Conservation (phyloP, 2,888 invertebrate genomes). For the Trissolcus japonicus region DNA sequence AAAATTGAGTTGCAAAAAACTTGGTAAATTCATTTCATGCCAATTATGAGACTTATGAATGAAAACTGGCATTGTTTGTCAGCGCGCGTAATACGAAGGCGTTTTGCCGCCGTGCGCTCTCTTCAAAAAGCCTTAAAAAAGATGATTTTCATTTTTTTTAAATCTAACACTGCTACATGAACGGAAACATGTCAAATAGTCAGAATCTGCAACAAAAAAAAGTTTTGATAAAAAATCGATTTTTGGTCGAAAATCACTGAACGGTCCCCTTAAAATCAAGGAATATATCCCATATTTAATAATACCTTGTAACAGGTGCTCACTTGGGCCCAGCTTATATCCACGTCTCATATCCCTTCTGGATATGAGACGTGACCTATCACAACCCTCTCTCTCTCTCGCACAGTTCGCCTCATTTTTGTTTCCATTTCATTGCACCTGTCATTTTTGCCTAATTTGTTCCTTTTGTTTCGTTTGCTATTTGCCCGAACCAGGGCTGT, state of each 20-base stretch:
- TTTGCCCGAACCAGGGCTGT: no score
- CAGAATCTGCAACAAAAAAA: slow-evolving; percentile 4
- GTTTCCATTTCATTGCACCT: no score
- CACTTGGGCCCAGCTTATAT: no score
- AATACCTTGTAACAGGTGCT: no score
- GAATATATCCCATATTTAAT: no score
- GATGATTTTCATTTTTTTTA: not conserved
- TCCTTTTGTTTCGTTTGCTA: no score
- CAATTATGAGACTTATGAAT: slow-evolving; percentile 1
- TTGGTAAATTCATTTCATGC: not conserved
- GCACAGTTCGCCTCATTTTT: no score
- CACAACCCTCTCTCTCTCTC: no score
- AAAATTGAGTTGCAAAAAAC: not conserved
- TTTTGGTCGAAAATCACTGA: not conserved
- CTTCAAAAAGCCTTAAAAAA: not conserved
- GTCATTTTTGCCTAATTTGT: no score
- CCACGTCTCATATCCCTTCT: no score
- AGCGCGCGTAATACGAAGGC: slow-evolving; percentile 1
- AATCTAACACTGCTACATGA: slow-evolving; percentile 6
- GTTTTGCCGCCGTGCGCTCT: not conserved
- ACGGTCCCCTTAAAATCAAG: slow-evolving; percentile 12
- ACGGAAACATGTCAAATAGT: not conserved
- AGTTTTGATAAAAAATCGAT: slow-evolving; percentile 3
- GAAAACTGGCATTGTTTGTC: slow-evolving; percentile 3
- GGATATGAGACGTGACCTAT: no score